Base-by-base conservation (phyloP, 2,888 invertebrate species). In the Tyria jacobaeae region DNA sequence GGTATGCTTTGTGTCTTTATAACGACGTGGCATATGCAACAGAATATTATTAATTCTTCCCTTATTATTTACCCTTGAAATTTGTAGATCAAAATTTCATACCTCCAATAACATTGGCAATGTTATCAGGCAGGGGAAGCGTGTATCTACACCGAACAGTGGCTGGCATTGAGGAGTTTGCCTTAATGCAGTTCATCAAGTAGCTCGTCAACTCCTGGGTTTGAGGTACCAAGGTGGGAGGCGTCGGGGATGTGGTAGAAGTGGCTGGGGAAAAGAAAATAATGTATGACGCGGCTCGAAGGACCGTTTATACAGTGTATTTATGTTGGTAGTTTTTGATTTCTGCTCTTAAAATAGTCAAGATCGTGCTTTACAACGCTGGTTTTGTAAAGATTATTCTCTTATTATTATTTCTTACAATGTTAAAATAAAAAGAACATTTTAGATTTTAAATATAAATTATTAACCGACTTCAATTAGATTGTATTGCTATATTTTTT, bases 91-190 rank as follows among this genome's bases (percentile, higher is more conserved):
- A 12, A 5, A 14, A 50, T 12, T 12, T 44, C 53, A 51, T 35
- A 60, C 74, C 60, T 12, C 75, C 76, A 31, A 78, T 60, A 14
- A 76, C 51, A 34, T 62, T 63, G 27, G 62, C 65, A 5, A 82
- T 37, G 2, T 71, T 14, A 0, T 71, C 73, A 0, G 84, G 83
- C 25, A 83, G 64, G 2, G 79, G 73, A 35, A 74, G 56, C 0
- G 82, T 81, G 53, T 80, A 80, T 5, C 74, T 73, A 66, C 91
- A 91, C 15, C 90, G 80, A 27, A 77, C 79, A 0, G 81, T 79
- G 0, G 88, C 89, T 0, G 87, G 83, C 24, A 61, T 71, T 0
- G 75, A 57, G 2, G 85, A 82, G 52, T 82, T 75, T 14, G 56
- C 50, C n/a, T 76, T 70, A 35, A 90, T 66, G 62, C 91, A 90